Evolutionary conservation across 2,797 vertebrate species (phyloP).

Genomic region (Vespertilio murinus): DNA sequence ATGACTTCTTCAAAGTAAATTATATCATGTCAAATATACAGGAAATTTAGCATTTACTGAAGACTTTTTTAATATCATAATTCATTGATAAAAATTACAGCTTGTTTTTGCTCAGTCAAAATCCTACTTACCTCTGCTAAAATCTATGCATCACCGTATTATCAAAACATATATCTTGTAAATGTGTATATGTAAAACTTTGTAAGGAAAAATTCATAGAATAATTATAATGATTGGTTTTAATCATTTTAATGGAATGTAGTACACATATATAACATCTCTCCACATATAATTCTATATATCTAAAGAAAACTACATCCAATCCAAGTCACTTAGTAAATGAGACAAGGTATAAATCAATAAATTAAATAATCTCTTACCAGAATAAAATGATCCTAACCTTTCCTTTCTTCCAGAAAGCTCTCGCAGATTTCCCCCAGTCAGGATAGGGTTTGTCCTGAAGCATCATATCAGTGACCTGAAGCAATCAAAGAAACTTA

Average conservation of each 20-base stretch:
- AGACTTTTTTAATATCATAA: neutral
- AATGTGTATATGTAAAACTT: neutral
- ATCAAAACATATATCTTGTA: neutral
- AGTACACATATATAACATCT: neutral
- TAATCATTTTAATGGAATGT: neutral
- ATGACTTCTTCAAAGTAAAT: slow-evolving; percentile 5
- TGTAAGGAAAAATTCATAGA: neutral
- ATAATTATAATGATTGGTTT: slow-evolving; percentile 12
- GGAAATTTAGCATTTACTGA: neutral
- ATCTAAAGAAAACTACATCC: neutral
- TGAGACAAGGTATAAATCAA: slow-evolving; percentile 19
- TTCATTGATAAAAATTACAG: slow-evolving; percentile 44
- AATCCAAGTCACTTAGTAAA: neutral
- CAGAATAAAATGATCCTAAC: slow-evolving; percentile 97
- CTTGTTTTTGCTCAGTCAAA: slow-evolving; percentile 48
- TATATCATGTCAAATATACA: neutral
- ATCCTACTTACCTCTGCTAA: neutral
- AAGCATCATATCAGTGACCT: slow-evolving; percentile 99
- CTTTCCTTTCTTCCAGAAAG: slow-evolving; percentile 96
- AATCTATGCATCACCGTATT: neutral
- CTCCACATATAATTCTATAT: neutral
- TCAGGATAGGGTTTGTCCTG: slow-evolving; percentile 95
- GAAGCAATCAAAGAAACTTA: slow-evolving; percentile 55
- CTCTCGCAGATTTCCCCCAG: slow-evolving; percentile 94
- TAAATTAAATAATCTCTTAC: slow-evolving; percentile 82